phyloP scores from a whole-genome alignment of 2,113 vertebrate species.

The Camelus dromedarius region DNA sequence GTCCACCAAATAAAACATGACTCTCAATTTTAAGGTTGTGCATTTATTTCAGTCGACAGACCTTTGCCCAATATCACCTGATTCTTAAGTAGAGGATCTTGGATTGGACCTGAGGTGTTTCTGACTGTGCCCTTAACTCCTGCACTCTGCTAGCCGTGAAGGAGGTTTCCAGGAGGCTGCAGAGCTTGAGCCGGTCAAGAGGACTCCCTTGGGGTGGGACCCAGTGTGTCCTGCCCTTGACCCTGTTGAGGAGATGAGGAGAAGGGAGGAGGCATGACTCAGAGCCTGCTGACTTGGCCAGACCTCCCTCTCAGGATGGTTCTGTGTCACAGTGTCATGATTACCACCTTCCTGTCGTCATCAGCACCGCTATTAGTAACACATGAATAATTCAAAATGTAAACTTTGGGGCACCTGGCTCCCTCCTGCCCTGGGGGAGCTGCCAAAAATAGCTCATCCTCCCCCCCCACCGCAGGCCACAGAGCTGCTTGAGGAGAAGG shows the following conservation, averaged over 20 bases:
- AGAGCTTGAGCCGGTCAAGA: background rate
- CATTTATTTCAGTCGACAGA: too few relatives aligned
- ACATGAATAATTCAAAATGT: slow-evolving; percentile 64
- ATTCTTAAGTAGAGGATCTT: background rate
- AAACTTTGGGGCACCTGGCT: background rate
- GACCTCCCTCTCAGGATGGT: background rate
- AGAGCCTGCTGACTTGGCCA: background rate
- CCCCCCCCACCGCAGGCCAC: background rate
- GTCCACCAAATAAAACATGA: too few relatives aligned
- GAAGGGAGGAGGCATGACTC: background rate
- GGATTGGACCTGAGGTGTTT: background rate
- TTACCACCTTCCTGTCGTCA: background rate
- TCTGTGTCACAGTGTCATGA: background rate
- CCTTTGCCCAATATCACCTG: background rate
- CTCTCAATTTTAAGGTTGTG: too few relatives aligned
- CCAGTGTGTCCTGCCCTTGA: background rate
- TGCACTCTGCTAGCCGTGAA: background rate
- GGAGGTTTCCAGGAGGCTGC: background rate
- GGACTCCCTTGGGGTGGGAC: too few relatives aligned
- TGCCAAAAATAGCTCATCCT: slow-evolving; percentile 67
- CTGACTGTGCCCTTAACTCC: background rate
- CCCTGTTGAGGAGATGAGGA: background rate
- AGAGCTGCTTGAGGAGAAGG: background rate
- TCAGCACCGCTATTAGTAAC: slow-evolving; percentile 56
- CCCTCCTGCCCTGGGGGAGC: background rate